phyloP scores from a whole-genome alignment of 2,797 vertebrate species.

The Anableps anableps region DNA sequence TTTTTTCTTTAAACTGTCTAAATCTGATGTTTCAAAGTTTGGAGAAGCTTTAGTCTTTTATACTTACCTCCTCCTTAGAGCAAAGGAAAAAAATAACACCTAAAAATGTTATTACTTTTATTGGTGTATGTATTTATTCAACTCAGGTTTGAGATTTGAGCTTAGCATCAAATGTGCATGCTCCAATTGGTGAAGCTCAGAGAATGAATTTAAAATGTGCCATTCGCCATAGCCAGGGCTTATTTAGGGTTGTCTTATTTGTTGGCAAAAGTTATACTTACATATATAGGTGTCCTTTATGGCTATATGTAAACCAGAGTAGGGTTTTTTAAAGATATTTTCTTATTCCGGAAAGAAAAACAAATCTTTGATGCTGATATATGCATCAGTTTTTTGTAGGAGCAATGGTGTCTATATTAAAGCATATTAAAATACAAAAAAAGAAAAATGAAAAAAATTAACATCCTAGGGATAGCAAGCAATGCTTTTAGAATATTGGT shows the following conservation, averaged over 20 bases:
- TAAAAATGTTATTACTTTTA: not conserved
- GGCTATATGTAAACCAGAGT: not conserved
- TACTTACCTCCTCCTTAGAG: not conserved
- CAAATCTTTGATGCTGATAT: not conserved
- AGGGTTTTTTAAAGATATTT: not conserved
- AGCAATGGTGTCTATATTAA: not conserved
- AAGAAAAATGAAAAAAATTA: too few relatives aligned
- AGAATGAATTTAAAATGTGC: not conserved
- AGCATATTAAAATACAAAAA: not conserved
- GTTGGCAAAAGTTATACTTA: not conserved
- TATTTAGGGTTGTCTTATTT: not conserved
- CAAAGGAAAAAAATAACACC: not conserved
- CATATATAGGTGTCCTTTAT: not conserved
- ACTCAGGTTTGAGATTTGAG: not conserved
- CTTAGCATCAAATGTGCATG: not conserved
- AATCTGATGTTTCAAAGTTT: slow-evolving; percentile 36
- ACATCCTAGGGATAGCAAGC: too few relatives aligned
- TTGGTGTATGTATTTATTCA: not conserved
- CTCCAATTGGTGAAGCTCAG: not conserved
- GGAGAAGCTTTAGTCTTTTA: slow-evolving; percentile 19
- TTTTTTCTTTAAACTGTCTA: slow-evolving; percentile 23
- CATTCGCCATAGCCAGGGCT: not conserved
- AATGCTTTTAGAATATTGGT: not conserved
- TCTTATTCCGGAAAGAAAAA: not conserved
- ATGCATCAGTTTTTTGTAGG: not conserved